Evolutionary conservation across 2,113 vertebrate genomes (phyloP).

Genomic region (Uria aalge): DNA sequence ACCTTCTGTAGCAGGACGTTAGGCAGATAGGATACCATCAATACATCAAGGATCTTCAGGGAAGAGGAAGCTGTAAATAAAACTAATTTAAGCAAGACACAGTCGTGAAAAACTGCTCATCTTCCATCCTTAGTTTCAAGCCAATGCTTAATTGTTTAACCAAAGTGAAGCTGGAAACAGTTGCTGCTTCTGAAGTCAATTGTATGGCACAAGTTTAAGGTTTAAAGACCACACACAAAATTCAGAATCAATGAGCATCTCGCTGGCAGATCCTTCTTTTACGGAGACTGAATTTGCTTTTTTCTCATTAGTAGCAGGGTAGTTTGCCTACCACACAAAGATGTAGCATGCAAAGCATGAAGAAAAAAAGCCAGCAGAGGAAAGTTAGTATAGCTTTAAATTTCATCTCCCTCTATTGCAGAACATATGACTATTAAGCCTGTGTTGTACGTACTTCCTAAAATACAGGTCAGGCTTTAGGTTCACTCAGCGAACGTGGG

Average conservation of each 20-base stretch:
- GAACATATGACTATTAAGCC: background rate
- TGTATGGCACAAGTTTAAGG: background rate
- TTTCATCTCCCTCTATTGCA: rapidly evolving
- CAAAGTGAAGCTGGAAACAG: background rate
- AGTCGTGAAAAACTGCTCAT: background rate
- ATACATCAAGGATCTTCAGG: background rate
- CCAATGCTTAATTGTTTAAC: background rate
- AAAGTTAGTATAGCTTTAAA: background rate
- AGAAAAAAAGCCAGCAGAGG: background rate
- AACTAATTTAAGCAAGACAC: background rate
- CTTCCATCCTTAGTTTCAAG: background rate
- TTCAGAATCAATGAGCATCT: background rate
- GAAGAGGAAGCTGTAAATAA: background rate
- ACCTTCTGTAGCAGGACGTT: background rate
- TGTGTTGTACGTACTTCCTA: rapidly evolving
- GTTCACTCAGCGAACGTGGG: rapidly evolving
- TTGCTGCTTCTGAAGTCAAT: background rate
- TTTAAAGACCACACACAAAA: background rate
- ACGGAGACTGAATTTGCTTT: background rate
- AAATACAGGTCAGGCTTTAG: background rate
- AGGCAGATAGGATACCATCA: background rate
- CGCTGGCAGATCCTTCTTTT: background rate
- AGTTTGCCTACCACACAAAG: background rate
- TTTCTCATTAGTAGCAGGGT: background rate
- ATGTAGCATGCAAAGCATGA: too few species aligned